phyloP scores from a whole-genome alignment of 2,113 vertebrate species.

The Tachysurus fulvidraco region DNA sequence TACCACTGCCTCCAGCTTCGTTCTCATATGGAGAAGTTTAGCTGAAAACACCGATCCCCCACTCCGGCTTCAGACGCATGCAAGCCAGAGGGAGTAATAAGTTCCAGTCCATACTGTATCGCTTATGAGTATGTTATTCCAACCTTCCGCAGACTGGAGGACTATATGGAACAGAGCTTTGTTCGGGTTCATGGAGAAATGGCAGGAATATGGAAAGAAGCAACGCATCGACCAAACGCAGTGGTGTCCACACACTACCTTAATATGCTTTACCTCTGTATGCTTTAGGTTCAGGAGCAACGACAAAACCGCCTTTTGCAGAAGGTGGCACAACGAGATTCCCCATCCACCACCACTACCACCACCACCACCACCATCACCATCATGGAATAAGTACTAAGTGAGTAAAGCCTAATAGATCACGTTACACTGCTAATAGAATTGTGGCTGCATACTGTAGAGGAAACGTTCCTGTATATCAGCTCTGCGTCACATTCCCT shows the following conservation, averaged over 20 bases:
- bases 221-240: too few species aligned
- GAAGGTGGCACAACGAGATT: background rate
- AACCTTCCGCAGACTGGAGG: slow-evolving; percentile 29
- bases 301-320: background rate
- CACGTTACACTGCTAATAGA: background rate
- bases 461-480: background rate
- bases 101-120: slow-evolving; percentile 51
- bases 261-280: background rate
- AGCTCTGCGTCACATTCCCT: background rate
- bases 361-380: too few species aligned
- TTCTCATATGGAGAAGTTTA: slow-evolving; percentile 67
- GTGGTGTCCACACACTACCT: background rate
- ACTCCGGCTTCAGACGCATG: slow-evolving; percentile 40
- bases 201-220: slow-evolving; percentile 21
- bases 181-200: background rate
- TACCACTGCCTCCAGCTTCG: slow-evolving; percentile 61
- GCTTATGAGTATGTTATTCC: slow-evolving; percentile 50
- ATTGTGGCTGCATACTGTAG: background rate
- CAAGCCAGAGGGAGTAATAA: slow-evolving; percentile 48
- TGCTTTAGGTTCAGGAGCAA: background rate
- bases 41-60: slow-evolving; percentile 44
- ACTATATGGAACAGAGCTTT: background rate
- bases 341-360: too few species aligned
- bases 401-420: slow-evolving; percentile 1
- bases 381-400: background rate